A percentile compares a stretch with the other conserved stretches of the same genome.
phyloP scores from a whole-genome alignment of 2,888 invertebrate genomes.

The Macropis europaea region DNA sequence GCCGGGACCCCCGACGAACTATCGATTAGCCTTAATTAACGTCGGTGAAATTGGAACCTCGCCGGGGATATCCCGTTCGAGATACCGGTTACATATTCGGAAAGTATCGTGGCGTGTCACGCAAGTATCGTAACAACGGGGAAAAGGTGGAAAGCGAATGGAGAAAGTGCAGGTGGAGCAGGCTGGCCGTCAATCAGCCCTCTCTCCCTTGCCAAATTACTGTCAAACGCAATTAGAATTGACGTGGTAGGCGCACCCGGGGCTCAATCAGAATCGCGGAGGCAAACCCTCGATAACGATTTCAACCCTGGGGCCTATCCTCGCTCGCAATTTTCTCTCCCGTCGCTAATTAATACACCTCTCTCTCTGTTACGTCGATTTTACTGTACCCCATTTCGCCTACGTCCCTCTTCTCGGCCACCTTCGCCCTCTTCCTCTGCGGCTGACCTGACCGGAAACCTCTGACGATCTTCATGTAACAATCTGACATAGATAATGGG shows the following conservation, averaged over 20 bases:
- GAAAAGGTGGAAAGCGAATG: conserved; percentile 17
- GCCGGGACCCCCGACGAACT: background rate
- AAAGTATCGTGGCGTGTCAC: background rate
- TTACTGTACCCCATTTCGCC: no score
- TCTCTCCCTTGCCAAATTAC: conserved; percentile 66
- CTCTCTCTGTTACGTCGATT: conserved; percentile 53
- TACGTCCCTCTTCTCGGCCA: background rate
- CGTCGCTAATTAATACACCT: conserved; percentile 65
- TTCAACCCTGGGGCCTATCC: conserved; percentile 60
- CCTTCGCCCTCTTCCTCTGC: background rate
- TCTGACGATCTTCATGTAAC: no score
- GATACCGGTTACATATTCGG: conserved; percentile 2
- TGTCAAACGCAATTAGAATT: conserved; percentile 72
- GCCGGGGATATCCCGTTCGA: conserved; percentile 3
- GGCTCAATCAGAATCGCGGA: conserved; percentile 60
- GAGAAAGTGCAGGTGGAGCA: conserved; percentile 29
- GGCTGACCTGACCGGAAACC: no score
- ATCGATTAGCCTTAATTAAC: conserved; percentile 31
- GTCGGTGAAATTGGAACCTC: conserved; percentile 26
- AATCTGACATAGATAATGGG: no score
- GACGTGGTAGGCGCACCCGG: conserved; percentile 63
- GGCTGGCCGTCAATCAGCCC: conserved; percentile 58
- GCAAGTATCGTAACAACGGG: conserved; percentile 29
- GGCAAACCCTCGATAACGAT: conserved; percentile 69
- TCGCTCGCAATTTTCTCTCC: conserved; percentile 61